phyloP scores from a whole-genome alignment of 2,888 invertebrate species.

The Brachynemurus nebulosus region DNA sequence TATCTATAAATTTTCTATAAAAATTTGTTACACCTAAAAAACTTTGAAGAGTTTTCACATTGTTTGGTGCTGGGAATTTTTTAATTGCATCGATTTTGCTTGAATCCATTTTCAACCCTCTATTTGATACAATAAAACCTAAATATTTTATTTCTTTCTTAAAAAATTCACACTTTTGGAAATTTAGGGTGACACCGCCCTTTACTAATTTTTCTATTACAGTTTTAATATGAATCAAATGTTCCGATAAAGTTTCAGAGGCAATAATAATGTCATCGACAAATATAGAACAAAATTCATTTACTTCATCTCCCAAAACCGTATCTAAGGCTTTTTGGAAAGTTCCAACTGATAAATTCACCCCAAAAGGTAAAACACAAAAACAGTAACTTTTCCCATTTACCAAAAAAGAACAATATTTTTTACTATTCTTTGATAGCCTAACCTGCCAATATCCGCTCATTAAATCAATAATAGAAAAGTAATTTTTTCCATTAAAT shows the following conservation, averaged over 20 bases:
- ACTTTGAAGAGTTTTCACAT: constrained; percentile 7
- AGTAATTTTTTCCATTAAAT: constrained; percentile 5
- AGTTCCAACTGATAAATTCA: constrained; percentile 4
- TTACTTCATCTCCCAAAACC: constrained; percentile 4
- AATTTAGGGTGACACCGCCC: neutral
- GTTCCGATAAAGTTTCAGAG: neutral
- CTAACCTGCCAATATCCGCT: constrained; percentile 8
- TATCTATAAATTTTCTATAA: constrained; percentile 6
- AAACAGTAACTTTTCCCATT: constrained; percentile 8
- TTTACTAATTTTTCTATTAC: neutral
- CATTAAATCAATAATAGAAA: no score
- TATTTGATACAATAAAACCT: constrained; percentile 1
- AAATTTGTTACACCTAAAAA: constrained; percentile 12
- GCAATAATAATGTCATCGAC: constrained; percentile 3
- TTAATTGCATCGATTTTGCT: neutral
- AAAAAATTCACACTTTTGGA: constrained; percentile 5
- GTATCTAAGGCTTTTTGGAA: constrained; percentile 2
- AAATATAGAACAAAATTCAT: neutral
- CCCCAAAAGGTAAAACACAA: constrained; percentile 8
- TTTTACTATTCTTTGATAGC: neutral
- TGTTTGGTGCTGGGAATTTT: constrained; percentile 10
- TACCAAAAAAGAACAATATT: constrained; percentile 8
- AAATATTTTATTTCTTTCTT: neutral
- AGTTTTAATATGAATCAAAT: constrained; percentile 1
- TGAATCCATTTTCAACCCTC: neutral